These are phyloP conservation scores for Anastrepha ludens DNA, from an alignment of 1,140 invertebrate genomes.

Conservation along the genomic window DNA sequence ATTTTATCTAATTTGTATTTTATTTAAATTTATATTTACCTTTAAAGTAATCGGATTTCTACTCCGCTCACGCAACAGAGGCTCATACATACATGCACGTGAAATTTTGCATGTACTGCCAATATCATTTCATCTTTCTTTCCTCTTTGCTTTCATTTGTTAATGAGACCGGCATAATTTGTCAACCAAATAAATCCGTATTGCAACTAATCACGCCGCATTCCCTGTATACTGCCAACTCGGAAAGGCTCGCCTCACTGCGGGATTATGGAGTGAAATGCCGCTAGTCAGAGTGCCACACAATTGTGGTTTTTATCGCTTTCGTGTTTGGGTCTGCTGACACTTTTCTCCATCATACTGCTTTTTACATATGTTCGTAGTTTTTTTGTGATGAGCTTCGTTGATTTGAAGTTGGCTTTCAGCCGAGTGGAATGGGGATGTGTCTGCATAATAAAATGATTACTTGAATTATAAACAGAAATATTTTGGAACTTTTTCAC, in stretches of 20 bases:
- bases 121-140: background rate
- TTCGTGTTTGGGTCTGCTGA: background rate
- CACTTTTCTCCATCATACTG: background rate
- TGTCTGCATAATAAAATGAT: too few species aligned
- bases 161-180: constrained; percentile 38
- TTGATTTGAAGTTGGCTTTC: background rate
- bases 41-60: too few species aligned
- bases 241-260: background rate
- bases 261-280: background rate
- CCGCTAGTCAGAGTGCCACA: background rate
- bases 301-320: background rate
- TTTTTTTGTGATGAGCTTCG: background rate
- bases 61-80: too few species aligned
- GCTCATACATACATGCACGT: too few species aligned
- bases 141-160: background rate
- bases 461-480: too few species aligned
- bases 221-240: constrained; percentile 5
- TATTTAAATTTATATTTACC: too few species aligned
- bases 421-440: too few species aligned
- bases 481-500: too few species aligned
- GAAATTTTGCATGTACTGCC: too few species aligned
- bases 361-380: too few species aligned
- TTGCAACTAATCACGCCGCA: constrained; percentile 16
- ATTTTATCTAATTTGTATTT: too few species aligned
- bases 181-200: constrained; percentile 43